These are phyloP conservation scores for Amaurobius ferox DNA, from an alignment of 2,888 invertebrate species.

Conservation along the genomic window DNA sequence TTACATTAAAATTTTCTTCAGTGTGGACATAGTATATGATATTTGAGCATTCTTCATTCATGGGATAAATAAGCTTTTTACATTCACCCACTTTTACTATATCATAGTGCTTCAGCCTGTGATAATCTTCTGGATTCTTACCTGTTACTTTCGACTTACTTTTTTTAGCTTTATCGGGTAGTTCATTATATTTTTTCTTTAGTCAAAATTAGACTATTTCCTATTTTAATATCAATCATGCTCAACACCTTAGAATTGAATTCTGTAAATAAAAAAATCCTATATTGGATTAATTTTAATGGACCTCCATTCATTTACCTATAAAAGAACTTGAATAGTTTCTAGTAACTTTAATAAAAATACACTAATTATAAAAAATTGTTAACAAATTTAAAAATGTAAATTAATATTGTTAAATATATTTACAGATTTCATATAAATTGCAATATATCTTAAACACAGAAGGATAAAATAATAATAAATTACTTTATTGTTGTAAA, in stretches of 20 bases:
- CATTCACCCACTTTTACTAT: neutral
- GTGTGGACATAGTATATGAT: neutral
- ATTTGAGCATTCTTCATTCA: too few relatives aligned
- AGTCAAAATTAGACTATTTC: neutral
- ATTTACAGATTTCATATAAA: neutral
- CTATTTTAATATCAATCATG: neutral
- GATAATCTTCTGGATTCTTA: conserved; percentile 1
- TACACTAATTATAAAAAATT: neutral
- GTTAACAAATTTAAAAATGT: neutral
- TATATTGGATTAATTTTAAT: conserved; percentile 12
- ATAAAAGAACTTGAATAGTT: conserved; percentile 4
- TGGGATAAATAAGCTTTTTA: too few relatives aligned
- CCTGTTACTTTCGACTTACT: neutral
- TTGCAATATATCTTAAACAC: too few relatives aligned
- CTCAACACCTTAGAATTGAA: neutral
- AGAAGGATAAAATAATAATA: too few relatives aligned
- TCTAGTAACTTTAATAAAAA: neutral
- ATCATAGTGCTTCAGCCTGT: neutral
- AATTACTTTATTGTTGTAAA: too few relatives aligned
- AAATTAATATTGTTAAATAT: neutral
- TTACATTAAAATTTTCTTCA: conserved; percentile 7
- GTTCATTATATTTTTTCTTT: neutral
- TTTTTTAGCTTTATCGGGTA: neutral
- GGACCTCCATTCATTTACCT: neutral
- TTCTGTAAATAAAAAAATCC: neutral